phyloP scores from a whole-genome alignment of 2,888 invertebrate species.

The Dryomyza anilis region DNA sequence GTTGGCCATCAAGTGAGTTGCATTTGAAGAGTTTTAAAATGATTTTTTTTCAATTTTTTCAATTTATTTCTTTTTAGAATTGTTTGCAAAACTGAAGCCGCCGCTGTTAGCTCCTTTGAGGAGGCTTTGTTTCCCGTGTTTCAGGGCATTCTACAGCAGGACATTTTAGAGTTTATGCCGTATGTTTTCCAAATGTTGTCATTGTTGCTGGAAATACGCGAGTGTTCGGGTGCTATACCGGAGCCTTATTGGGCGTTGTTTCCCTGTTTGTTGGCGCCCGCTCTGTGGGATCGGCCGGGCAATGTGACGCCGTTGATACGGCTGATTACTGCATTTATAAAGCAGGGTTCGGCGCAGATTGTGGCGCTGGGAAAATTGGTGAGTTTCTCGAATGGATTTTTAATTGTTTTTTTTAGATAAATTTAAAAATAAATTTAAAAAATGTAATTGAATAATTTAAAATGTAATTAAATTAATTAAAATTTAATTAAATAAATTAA shows the following conservation, averaged over 20 bases:
- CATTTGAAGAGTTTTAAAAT: not conserved
- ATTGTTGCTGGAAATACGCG: conserved; percentile 80
- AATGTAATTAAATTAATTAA: no score
- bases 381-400: conserved; percentile 36
- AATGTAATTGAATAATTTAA: no score
- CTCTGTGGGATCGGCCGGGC: conserved; percentile 91
- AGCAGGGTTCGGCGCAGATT: conserved; percentile 73
- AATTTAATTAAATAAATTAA: no score
- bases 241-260: conserved; percentile 88
- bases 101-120: conserved; percentile 86
- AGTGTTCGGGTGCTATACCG: conserved; percentile 66
- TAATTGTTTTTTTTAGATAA: not conserved
- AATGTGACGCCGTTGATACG: conserved; percentile 93
- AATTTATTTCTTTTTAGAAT: conserved; percentile 64
- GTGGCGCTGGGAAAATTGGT: conserved; percentile 74
- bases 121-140: conserved; percentile 93
- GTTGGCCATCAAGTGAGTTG: conserved; percentile 78
- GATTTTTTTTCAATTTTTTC: not conserved
- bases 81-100: conserved; percentile 81
- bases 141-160: conserved; percentile 91
- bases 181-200: conserved; percentile 98
- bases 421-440: not conserved
- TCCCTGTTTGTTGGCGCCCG: conserved; percentile 86
- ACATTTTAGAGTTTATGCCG: conserved; percentile 93
- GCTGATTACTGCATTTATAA: conserved; percentile 86